Base-by-base conservation (phyloP, 2,797 vertebrate genomes). In the Sparidentex hasta region DNA sequence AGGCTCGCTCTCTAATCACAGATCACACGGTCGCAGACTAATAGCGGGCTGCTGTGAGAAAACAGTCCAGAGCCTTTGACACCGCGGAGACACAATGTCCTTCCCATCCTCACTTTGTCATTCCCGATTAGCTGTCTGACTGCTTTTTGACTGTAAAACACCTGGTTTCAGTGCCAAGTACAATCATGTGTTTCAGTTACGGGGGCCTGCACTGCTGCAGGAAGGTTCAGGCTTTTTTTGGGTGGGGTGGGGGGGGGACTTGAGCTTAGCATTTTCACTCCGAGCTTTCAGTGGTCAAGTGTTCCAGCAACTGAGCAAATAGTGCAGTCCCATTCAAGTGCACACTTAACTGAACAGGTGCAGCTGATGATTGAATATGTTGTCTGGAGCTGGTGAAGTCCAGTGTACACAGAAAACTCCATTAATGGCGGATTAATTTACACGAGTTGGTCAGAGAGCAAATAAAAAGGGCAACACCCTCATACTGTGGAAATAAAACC, bases 71-170 rank as follows among this genome's bases (percentile, higher is more conserved):
- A 84, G 56, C 52, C 78, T 91, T 80, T 92, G 79, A 88, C 83
- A 75, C 62, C 0, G 6, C 54, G 11, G 86, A 86, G 64, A 66
- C 81, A 47, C 76, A 14, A 23, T 79, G 87, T 82, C 91, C 91
- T 89, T 86, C 82, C 58, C 65, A 58, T 77, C 77, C 80, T 82
- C 74, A 54, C 81, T 71, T 48, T 76, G 88, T 84, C 81, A 64
- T 69, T 61, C 74, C 80, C 66, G 85, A 91, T 91, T 81, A 89
- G 74, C 77, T 1, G 64, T 62, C 76, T 74, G 82, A 65, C 88
- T 83, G 69, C 86, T 90, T 94, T 95, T 91, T 90, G 89, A 91
- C 90, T 84, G 71, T 38, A 68, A 80, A 87, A 90, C 90, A 92
- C 81, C 93, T 93, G 93, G 85, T 92, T 84, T 88, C 56, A 80